Evolutionary conservation across 1,140 invertebrate species (phyloP), one percentile per base, ranked within the genome.

Genomic region (Brachionus calyciflorus): DNA sequence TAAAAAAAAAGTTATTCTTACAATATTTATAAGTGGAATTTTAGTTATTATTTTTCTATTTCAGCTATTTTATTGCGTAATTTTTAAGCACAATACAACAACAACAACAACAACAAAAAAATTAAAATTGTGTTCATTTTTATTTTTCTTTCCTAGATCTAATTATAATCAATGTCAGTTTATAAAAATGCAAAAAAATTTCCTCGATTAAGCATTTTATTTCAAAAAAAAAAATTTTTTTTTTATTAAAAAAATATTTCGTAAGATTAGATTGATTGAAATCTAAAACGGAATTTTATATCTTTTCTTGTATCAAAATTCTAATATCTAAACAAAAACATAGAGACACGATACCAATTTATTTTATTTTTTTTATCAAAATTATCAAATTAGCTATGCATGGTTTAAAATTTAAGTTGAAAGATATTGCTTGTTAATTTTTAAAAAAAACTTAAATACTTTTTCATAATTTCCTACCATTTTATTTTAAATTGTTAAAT

Each of bases 81-180:
- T 55, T 55, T 28, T 28, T 55, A 28, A 55, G 53, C 53, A 28
- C 53, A 55, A 55, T 55, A 28, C 24, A 4, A 12, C 33, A 55
- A 3, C 24, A 14, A 24, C 9, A 28, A 55, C 28, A 28, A 28
- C 28, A 55, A 55, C 53, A 55, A 55, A 28, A 14, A 28, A 10
- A 55, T 28, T n/a, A 55, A 55, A n/a, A n/a, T n/a, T n/a, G n/a
- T n/a, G n/a, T n/a, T n/a, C n/a, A n/a, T n/a, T n/a, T n/a, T n/a
- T n/a, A n/a, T n/a, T n/a, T n/a, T n/a, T n/a, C n/a, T n/a, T n/a
- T n/a, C n/a, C n/a, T n/a, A 28, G 24, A 55, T 55, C 53, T 14
- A 55, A 55, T 55, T 55, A 21, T 28, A 55, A 55, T 55, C 53
- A 55, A 55, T 55, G 53, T 55, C 53, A 55, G 53, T 55, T 55